These are phyloP conservation scores for Thera obeliscata DNA, from an alignment of 2,888 invertebrate genomes.

Conservation along the genomic window DNA sequence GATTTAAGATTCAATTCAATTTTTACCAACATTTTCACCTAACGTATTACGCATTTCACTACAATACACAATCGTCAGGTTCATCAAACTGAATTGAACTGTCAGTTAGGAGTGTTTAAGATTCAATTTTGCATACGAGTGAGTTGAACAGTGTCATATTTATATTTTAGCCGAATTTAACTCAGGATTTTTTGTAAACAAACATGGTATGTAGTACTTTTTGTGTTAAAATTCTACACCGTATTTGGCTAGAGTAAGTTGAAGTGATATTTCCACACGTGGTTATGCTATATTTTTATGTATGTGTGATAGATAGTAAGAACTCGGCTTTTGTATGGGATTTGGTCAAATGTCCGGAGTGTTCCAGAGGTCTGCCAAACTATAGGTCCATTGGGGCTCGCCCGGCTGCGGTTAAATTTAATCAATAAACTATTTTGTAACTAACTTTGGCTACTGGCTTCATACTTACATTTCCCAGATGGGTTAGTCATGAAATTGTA, in stretches of 20 bases:
- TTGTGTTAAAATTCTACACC: too few species aligned
- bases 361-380: conserved; percentile 6
- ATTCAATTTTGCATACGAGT: conserved; percentile 2
- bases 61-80: too few species aligned
- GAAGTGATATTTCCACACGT: background rate
- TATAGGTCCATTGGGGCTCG: conserved; percentile 20
- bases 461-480: background rate
- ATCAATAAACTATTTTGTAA: conserved; percentile 31
- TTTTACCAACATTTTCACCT: background rate
- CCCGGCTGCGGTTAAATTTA: conserved; percentile 29
- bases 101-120: background rate
- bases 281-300: conserved; percentile 1
- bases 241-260: background rate
- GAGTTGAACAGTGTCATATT: background rate
- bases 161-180: background rate
- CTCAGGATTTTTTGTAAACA: too few species aligned
- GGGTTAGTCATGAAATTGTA: background rate
- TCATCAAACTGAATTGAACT: background rate
- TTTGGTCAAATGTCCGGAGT: too few species aligned
- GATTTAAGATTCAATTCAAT: background rate
- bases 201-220: too few species aligned
- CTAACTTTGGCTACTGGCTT: conserved; percentile 13
- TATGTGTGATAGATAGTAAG: too few species aligned
- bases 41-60: background rate
- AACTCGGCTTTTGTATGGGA: too few species aligned